A percentile compares a stretch with the other conserved stretches of the same genome.
These are phyloP conservation scores for Microchirus variegatus DNA, from an alignment of 2,797 vertebrate species.

Conservation along the genomic window DNA sequence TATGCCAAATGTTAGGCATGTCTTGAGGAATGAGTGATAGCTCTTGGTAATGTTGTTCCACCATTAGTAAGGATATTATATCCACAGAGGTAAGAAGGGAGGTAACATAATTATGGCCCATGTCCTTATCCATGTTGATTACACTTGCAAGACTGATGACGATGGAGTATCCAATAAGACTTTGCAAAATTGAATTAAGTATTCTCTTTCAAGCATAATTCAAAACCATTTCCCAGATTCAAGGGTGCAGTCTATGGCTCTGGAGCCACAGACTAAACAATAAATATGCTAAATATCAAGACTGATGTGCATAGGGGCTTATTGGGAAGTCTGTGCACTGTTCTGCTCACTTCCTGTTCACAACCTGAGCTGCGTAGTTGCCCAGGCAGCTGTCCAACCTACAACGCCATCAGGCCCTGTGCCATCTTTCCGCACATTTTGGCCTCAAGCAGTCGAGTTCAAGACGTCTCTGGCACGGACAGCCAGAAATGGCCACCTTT, in stretches of 20 bases:
- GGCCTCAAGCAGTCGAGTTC: constrained; percentile 62
- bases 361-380: constrained; percentile 61
- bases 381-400: constrained; percentile 67
- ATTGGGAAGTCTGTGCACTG: constrained; percentile 33
- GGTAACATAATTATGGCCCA: constrained; percentile 48
- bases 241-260: constrained; percentile 18
- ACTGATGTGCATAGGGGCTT: constrained; percentile 50
- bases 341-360: constrained; percentile 52
- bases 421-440: constrained; percentile 60
- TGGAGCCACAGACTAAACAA: constrained; percentile 54
- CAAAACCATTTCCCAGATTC: constrained; percentile 34
- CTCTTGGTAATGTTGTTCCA: constrained; percentile 35
- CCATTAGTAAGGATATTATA: constrained; percentile 49
- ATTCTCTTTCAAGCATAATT: constrained; percentile 37
- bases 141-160: constrained; percentile 48
- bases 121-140: constrained; percentile 58
- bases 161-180: constrained; percentile 31
- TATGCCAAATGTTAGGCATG: constrained; percentile 47
- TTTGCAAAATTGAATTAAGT: constrained; percentile 53
- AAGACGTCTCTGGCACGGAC: constrained; percentile 53
- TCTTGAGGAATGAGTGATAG: constrained; percentile 51
- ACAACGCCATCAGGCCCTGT: constrained; percentile 66
- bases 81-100: constrained; percentile 8
- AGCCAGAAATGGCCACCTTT: constrained; percentile 29
- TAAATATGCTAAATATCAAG: constrained; percentile 53